A percentile compares a stretch with the other conserved stretches of the same genome.
These are phyloP conservation scores for Chaenogobius annularis DNA, from an alignment of 2,113 vertebrate species.

Conservation along the genomic window DNA sequence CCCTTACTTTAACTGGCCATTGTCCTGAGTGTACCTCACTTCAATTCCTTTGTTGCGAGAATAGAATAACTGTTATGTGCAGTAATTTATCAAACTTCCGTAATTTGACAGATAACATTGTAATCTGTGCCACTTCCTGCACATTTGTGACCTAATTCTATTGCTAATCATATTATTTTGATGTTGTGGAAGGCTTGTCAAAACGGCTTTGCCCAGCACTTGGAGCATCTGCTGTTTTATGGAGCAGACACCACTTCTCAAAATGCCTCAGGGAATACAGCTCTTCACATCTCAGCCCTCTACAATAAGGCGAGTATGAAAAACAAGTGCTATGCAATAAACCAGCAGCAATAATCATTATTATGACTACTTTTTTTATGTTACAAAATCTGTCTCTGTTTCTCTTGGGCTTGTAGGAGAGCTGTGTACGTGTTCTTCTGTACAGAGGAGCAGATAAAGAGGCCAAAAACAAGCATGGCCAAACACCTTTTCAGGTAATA, in stretches of 20 bases:
- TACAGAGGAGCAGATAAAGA: slow-evolving; percentile 89
- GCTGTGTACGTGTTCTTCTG: slow-evolving; percentile 86
- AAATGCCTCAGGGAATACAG: slow-evolving; percentile 91
- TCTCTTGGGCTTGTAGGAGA: slow-evolving; percentile 79
- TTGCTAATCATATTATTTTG: slow-evolving; percentile 21
- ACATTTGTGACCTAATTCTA: background rate
- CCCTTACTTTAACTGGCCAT: background rate
- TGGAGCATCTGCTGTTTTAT: slow-evolving; percentile 92
- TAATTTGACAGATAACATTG: background rate
- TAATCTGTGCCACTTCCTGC: background rate
- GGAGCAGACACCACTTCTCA: slow-evolving; percentile 86
- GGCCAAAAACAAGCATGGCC: slow-evolving; percentile 88
- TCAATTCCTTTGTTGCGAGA: background rate
- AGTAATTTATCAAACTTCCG: background rate
- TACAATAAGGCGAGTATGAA: slow-evolving; percentile 86
- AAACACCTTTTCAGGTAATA: slow-evolving; percentile 89
- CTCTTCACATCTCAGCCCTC: slow-evolving; percentile 89
- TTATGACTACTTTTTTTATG: slow-evolving; percentile 4
- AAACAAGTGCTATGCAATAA: slow-evolving; percentile 14
- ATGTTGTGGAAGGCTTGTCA: slow-evolving; percentile 77
- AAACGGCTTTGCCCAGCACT: slow-evolving; percentile 88
- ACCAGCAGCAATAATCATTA: slow-evolving; percentile 12
- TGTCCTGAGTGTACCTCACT: background rate
- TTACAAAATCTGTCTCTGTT: slow-evolving; percentile 16
- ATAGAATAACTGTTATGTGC: background rate